These are phyloP conservation scores for Neodontobutis hainanensis DNA, from an alignment of 2,113 vertebrate genomes.

Conservation along the genomic window DNA sequence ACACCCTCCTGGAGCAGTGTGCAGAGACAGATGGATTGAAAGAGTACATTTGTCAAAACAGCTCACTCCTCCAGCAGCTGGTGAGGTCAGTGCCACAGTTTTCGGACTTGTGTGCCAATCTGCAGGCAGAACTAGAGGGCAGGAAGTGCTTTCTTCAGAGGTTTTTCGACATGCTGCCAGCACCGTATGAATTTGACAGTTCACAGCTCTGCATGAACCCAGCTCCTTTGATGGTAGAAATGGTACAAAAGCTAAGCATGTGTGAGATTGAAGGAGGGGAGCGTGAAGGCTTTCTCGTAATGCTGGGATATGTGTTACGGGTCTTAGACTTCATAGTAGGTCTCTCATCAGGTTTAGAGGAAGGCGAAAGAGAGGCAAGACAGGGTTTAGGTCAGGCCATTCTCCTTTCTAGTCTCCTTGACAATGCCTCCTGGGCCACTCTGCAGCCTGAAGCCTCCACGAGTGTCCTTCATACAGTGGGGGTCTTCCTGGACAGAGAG, in stretches of 20 bases:
- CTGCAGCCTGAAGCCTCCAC: constrained; percentile 79
- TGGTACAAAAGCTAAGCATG: constrained; percentile 78
- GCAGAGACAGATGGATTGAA: constrained; percentile 67
- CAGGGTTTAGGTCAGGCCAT: constrained; percentile 85
- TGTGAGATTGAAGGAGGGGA: constrained; percentile 80
- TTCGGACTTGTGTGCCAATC: constrained; percentile 70
- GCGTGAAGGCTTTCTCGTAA: constrained; percentile 74
- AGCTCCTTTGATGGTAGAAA: constrained; percentile 76
- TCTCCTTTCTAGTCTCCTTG: constrained; percentile 88
- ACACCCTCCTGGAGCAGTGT: constrained; percentile 72
- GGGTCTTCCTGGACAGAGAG: constrained; percentile 81
- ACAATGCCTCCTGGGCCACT: constrained; percentile 85
- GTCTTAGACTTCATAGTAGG: constrained; percentile 84
- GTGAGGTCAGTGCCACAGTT: constrained; percentile 68
- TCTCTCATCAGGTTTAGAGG: constrained; percentile 76
- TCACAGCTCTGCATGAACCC: constrained; percentile 84
- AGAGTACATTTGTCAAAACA: constrained; percentile 82
- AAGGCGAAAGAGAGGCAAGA: constrained; percentile 81
- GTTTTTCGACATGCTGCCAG: constrained; percentile 83
- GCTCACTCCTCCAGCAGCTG: constrained; percentile 74
- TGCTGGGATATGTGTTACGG: constrained; percentile 82
- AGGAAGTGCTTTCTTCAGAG: constrained; percentile 83
- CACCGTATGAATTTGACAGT: constrained; percentile 76
- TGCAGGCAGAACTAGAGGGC: constrained; percentile 55
- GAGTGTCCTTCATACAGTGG: constrained; percentile 83